These are phyloP conservation scores for Deroplatys truncata DNA, from an alignment of 2,888 invertebrate species.

Conservation along the genomic window DNA sequence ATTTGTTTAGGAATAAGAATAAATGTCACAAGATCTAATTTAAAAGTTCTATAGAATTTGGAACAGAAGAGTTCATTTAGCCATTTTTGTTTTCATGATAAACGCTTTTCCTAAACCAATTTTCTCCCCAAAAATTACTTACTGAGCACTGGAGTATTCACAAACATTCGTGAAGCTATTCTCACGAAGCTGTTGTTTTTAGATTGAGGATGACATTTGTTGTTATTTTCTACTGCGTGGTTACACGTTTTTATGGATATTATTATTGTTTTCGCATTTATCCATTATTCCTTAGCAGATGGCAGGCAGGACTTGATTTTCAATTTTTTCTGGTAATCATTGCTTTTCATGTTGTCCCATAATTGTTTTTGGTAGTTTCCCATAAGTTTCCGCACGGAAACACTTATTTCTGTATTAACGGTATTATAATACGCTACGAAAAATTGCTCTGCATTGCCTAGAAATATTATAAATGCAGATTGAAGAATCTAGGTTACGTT, in stretches of 20 bases:
- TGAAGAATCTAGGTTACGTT: neutral
- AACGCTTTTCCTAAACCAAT: no score
- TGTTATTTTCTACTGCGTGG: neutral
- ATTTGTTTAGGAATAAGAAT: no score
- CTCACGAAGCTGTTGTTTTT: neutral
- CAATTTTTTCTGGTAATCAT: neutral
- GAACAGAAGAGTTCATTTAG: no score
- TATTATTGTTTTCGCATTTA: neutral
- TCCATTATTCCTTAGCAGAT: neutral
- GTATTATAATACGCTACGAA: neutral
- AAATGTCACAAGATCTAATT: no score
- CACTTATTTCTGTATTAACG: neutral
- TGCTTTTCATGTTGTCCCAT: neutral
- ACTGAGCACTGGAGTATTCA: neutral
- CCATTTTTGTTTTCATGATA: no score
- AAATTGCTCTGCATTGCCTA: neutral
- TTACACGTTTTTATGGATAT: neutral
- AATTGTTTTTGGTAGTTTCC: neutral
- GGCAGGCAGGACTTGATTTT: neutral
- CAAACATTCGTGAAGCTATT: neutral
- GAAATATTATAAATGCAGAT: neutral
- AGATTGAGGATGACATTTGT: neutral
- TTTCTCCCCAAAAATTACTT: no score
- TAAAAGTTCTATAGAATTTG: no score
- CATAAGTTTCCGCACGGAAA: neutral